phyloP scores from a whole-genome alignment of 2,888 invertebrate genomes.

The Trissonchulus sp. region DNA sequence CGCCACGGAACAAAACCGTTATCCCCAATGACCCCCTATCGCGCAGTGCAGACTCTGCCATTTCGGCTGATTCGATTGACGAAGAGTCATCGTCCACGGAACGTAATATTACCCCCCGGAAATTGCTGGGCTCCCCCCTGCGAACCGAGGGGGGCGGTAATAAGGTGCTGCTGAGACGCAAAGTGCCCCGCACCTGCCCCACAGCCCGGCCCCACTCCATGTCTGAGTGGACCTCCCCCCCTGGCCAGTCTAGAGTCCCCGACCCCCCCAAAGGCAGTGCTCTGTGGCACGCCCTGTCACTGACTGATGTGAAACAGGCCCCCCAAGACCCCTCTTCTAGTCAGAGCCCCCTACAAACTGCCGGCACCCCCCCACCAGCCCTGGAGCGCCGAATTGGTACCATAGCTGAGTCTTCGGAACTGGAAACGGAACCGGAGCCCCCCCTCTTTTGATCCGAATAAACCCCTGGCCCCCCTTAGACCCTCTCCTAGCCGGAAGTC shows the following conservation, averaged over 20 bases:
- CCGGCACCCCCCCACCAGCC: background rate
- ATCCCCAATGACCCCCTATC: background rate
- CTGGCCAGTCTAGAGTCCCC: background rate
- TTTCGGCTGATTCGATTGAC: conserved; percentile 11
- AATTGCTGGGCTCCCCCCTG: background rate
- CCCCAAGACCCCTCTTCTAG: background rate
- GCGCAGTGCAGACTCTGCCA: conserved; percentile 5
- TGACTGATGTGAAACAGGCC: background rate
- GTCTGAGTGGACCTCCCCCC: background rate
- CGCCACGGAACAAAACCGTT: background rate
- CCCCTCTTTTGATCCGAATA: background rate
- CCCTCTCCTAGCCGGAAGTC: background rate
- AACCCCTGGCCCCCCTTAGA: background rate
- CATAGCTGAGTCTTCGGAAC: background rate
- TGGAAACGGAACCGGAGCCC: background rate
- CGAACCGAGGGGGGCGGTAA: background rate
- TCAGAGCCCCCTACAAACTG: background rate
- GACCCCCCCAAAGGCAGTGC: background rate
- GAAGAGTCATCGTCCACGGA: background rate
- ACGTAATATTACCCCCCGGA: background rate
- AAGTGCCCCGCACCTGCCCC: conserved; percentile 17
- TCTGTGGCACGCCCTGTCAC: background rate
- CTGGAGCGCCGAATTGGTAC: background rate
- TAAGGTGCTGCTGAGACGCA: background rate
- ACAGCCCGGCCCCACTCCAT: conserved; percentile 19